Conservation (phyloP, 2,888 invertebrate genomes). For the Campoplex capitator region DNA sequence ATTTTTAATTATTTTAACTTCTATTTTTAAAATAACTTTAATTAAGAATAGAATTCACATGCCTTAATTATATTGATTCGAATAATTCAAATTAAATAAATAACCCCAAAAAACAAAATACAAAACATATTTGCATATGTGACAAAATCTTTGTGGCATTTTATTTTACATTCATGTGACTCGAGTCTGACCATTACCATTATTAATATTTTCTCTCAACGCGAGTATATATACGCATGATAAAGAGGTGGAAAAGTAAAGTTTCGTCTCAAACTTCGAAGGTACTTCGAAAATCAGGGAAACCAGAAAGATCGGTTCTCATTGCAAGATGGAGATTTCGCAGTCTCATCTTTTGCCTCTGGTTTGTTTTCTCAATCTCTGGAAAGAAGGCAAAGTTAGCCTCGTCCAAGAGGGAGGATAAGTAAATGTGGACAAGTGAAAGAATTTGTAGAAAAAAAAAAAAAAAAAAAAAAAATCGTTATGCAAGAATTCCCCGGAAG, state of each 20-base stretch:
- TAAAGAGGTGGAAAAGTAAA: background rate
- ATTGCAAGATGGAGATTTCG: constrained; percentile 28
- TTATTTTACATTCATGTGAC: background rate
- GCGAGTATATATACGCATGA: background rate
- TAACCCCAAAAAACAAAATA: constrained; percentile 14
- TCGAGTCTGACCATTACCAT: constrained; percentile 52
- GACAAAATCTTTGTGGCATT: constrained; percentile 25
- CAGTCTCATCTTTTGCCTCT: constrained; percentile 15
- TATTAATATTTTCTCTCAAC: constrained; percentile 52
- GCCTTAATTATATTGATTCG: too few relatives aligned
- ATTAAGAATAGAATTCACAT: background rate
- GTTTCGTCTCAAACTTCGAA: constrained; percentile 22
- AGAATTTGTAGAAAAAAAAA: constrained; percentile 25
- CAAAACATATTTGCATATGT: background rate
- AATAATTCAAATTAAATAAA: constrained; percentile 14
- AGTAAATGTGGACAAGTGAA: constrained; percentile 55
- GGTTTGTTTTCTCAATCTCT: constrained; percentile 38
- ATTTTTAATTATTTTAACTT: background rate
- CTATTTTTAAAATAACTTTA: background rate
- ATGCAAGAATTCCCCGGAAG: constrained; percentile 28
- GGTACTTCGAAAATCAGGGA: background rate
- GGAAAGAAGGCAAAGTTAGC: constrained; percentile 43
- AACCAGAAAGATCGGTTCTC: background rate
- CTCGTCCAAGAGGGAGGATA: constrained; percentile 1
- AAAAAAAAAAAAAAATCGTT: constrained; percentile 38